These are phyloP conservation scores for Myzus persicae DNA, from an alignment of 1,140 invertebrate genomes.

Conservation along the genomic window DNA sequence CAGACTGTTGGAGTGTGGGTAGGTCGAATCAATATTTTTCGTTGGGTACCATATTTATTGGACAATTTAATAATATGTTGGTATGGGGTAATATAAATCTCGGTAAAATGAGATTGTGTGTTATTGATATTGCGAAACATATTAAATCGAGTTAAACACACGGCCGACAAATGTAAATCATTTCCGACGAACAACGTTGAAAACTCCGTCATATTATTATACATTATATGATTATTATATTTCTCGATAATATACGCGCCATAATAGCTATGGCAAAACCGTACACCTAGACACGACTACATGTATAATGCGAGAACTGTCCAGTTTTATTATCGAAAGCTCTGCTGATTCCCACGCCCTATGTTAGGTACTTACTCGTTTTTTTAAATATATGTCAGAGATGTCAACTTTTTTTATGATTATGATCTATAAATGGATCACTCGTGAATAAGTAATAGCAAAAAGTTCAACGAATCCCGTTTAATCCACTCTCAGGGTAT, in stretches of 20 bases:
- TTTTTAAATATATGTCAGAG: background rate
- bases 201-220: background rate
- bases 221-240: background rate
- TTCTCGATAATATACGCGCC: background rate
- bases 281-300: background rate
- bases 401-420: background rate
- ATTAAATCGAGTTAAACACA: conserved; percentile 15
- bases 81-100: background rate
- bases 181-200: background rate
- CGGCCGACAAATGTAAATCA: background rate
- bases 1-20: background rate
- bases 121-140: background rate
- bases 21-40: conserved; percentile 8
- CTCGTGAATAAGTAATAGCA: background rate
- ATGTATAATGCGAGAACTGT: background rate
- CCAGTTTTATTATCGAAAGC: background rate
- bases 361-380: background rate
- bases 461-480: background rate
- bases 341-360: background rate
- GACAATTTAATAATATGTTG: conserved; percentile 4
- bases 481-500: background rate
- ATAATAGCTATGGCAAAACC: background rate
- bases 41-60: background rate
- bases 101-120: background rate
- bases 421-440: background rate